phyloP scores from a whole-genome alignment of 2,888 invertebrate genomes.

The Dichetophora obliterata region DNA sequence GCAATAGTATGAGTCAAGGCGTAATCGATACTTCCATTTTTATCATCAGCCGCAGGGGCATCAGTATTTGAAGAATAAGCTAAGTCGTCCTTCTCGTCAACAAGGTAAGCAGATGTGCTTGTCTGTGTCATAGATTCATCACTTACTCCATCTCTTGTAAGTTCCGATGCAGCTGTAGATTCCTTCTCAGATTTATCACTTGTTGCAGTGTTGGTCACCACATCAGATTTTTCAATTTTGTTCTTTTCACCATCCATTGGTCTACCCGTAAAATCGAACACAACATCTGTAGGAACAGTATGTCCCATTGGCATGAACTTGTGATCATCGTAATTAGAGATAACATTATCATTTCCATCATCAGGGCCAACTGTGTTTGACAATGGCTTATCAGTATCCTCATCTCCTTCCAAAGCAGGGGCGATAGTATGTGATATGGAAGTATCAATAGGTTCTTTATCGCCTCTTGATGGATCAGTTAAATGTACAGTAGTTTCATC shows the following conservation, averaged over 20 bases:
- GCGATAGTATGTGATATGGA: neutral
- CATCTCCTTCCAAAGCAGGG: neutral
- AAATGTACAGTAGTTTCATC: neutral
- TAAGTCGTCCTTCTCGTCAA: slow-evolving; percentile 36
- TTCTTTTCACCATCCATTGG: neutral
- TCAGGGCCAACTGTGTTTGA: slow-evolving; percentile 31
- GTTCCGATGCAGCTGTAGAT: neutral
- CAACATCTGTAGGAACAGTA: slow-evolving; percentile 15
- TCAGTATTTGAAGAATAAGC: neutral
- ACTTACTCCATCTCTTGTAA: slow-evolving; percentile 6
- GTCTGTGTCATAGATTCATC: slow-evolving; percentile 47
- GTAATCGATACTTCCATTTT: slow-evolving; percentile 40
- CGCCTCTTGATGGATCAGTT: neutral
- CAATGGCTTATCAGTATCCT: neutral
- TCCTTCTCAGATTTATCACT: slow-evolving; percentile 39
- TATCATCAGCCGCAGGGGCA: slow-evolving; percentile 32
- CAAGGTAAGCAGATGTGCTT: slow-evolving; percentile 35
- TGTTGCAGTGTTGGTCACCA: slow-evolving; percentile 17
- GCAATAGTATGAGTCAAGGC: slow-evolving; percentile 30
- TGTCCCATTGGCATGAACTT: neutral
- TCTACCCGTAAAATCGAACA: neutral
- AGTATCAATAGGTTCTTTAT: neutral
- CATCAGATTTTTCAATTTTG: neutral
- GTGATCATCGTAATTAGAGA: neutral
- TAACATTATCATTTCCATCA: neutral